Percentiles rank a stretch among this genome's conserved stretches.
These are phyloP conservation scores for Epinephelus malabaricus DNA, from an alignment of 2,797 vertebrate genomes.

Conservation along the genomic window DNA sequence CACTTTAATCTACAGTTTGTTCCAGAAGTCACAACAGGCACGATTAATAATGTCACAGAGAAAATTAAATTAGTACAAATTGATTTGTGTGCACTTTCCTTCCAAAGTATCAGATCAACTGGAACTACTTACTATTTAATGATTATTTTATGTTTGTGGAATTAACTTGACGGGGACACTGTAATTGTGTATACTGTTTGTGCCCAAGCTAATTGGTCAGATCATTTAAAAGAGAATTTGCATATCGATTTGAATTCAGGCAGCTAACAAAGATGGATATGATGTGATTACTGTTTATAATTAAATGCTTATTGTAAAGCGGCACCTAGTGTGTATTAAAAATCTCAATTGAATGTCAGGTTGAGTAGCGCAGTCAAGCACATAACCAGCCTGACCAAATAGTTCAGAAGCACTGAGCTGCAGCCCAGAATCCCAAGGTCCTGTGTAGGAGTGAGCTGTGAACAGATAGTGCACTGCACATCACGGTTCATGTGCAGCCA, in stretches of 20 bases:
- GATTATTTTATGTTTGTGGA: slow-evolving; percentile 51
- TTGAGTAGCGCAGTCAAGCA: slow-evolving; percentile 57
- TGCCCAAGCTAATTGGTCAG: slow-evolving; percentile 51
- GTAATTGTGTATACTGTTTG: slow-evolving; percentile 43
- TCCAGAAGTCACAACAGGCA: slow-evolving; percentile 21
- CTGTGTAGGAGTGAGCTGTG: slow-evolving; percentile 77
- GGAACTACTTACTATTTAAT: slow-evolving; percentile 49
- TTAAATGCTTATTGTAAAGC: slow-evolving; percentile 54
- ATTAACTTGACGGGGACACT: slow-evolving; percentile 32
- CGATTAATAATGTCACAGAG: slow-evolving; percentile 26
- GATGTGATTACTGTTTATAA: slow-evolving; percentile 43
- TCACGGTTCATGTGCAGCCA: slow-evolving; percentile 67
- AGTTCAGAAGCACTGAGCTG: slow-evolving; percentile 50
- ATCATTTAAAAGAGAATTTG: slow-evolving; percentile 54
- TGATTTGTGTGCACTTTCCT: slow-evolving; percentile 45
- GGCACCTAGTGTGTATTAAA: slow-evolving; percentile 15
- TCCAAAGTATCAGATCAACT: slow-evolving; percentile 38
- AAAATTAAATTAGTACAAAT: slow-evolving; percentile 53
- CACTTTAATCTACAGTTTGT: slow-evolving; percentile 31
- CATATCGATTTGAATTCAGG: slow-evolving; percentile 55
- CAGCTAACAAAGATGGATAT: slow-evolving; percentile 47
- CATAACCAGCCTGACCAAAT: slow-evolving; percentile 46
- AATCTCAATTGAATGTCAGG: slow-evolving; percentile 27
- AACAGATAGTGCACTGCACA: slow-evolving; percentile 53
- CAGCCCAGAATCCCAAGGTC: slow-evolving; percentile 66